Evolutionary conservation across 2,113 vertebrate genomes (phyloP).

Genomic region (Sceloporus undulatus): DNA sequence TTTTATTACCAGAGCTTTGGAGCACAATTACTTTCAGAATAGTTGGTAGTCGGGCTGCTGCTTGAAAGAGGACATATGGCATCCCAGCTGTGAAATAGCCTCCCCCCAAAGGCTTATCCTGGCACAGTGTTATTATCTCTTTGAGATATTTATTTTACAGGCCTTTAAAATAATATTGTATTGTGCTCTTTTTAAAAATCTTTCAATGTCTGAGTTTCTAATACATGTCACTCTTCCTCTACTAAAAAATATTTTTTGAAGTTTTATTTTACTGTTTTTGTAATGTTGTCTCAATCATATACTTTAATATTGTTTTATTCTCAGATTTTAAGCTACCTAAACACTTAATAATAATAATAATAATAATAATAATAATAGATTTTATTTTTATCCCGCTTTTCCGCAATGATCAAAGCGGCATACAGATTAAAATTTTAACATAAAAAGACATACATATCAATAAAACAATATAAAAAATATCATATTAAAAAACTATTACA

Average conservation of each 20-base stretch:
- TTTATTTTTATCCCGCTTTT: too few relatives aligned
- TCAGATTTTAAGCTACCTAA: too few relatives aligned
- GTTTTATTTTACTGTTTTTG: not conserved
- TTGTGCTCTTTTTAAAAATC: not conserved
- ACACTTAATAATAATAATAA: too few relatives aligned
- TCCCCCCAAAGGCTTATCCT: not conserved
- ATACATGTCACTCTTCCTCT: not conserved
- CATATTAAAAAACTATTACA: too few relatives aligned
- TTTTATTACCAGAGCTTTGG: too few relatives aligned
- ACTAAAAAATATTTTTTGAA: not conserved
- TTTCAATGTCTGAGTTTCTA: not conserved
- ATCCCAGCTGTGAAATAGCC: too few relatives aligned
- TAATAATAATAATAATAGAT: too few relatives aligned
- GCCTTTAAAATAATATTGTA: not conserved
- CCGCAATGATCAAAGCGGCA: too few relatives aligned
- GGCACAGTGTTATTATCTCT: not conserved
- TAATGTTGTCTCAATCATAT: not conserved
- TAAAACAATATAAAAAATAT: too few relatives aligned
- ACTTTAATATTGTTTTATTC: not conserved
- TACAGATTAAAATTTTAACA: too few relatives aligned
- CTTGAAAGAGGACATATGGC: not conserved
- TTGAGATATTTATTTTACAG: too few relatives aligned
- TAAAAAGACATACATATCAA: too few relatives aligned
- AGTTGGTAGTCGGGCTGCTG: not conserved
- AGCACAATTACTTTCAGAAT: not conserved